Percentiles rank a stretch among this genome's conserved stretches.
Conservation (phyloP, 2,888 invertebrate genomes). For the Orthosia gothica region DNA sequence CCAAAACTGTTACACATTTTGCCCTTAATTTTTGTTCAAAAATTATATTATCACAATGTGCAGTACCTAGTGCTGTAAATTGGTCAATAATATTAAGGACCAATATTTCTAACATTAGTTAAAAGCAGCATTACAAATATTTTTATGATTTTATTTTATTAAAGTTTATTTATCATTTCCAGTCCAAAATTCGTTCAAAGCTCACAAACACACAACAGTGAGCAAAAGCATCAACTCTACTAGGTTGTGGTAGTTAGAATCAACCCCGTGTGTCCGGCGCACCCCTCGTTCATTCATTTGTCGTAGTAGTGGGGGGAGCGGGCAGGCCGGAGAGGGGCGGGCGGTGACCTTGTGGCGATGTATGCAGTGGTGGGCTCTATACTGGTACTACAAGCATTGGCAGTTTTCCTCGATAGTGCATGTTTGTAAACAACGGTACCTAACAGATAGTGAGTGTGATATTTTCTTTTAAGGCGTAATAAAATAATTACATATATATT, state of each 20-base stretch:
- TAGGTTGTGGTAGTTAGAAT: conserved; percentile 42
- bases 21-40: not conserved
- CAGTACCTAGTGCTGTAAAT: not conserved
- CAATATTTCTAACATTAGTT: not conserved
- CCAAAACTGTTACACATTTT: no score
- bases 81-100: not conserved
- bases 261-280: conserved; percentile 77
- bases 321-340: conserved; percentile 44
- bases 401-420: conserved; percentile 26
- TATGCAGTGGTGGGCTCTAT: conserved; percentile 44
- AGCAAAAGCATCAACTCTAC: conserved; percentile 71
- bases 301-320: conserved; percentile 57
- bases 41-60: not conserved
- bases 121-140: not conserved
- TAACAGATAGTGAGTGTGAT: not conserved
- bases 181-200: not conserved
- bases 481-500: no score
- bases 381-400: conserved; percentile 33
- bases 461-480: not conserved
- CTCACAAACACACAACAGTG: not conserved
- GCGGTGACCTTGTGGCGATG: conserved; percentile 65
- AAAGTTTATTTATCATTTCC: not conserved
- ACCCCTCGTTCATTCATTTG: conserved; percentile 86
- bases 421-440: conserved; percentile 35
- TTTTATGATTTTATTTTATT: not conserved